Evolutionary conservation across 2,113 vertebrate species (phyloP).

Genomic region (Tichodroma muraria): DNA sequence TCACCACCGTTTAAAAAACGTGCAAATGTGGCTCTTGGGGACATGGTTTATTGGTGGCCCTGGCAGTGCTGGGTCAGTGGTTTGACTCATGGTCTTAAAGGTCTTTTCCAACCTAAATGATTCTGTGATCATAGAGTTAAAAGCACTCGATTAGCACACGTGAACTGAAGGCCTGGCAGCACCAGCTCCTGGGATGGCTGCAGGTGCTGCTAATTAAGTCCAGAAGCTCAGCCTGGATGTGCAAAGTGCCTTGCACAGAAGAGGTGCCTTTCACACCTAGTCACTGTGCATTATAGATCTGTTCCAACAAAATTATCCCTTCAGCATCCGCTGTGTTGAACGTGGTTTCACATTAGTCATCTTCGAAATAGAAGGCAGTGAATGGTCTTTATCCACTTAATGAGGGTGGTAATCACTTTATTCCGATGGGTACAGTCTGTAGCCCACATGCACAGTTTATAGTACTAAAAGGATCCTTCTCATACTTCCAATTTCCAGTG

Average conservation of each 20-base stretch:
- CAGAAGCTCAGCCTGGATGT: not conserved
- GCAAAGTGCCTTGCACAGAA: not conserved
- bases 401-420: slow-evolving; percentile 11
- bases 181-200: not conserved
- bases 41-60: not conserved
- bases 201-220: not conserved
- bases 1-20: not conserved
- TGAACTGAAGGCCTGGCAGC: not conserved
- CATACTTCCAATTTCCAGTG: not conserved
- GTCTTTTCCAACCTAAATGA: not conserved
- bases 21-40: not conserved
- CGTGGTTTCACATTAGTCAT: slow-evolving; percentile 1
- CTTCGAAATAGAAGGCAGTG: not conserved
- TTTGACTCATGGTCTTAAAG: not conserved
- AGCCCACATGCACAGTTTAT: not conserved
- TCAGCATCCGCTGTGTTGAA: not conserved
- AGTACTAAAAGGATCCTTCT: not conserved
- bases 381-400: slow-evolving; percentile 38
- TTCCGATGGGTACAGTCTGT: not conserved
- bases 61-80: not conserved
- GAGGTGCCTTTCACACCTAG: slow-evolving; percentile 30
- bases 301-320: slow-evolving; percentile 41
- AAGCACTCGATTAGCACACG: not conserved
- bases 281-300: not conserved
- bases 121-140: not conserved